These are phyloP conservation scores for Tetramorium alpestre DNA, from an alignment of 1,140 invertebrate species.

Conservation along the genomic window DNA sequence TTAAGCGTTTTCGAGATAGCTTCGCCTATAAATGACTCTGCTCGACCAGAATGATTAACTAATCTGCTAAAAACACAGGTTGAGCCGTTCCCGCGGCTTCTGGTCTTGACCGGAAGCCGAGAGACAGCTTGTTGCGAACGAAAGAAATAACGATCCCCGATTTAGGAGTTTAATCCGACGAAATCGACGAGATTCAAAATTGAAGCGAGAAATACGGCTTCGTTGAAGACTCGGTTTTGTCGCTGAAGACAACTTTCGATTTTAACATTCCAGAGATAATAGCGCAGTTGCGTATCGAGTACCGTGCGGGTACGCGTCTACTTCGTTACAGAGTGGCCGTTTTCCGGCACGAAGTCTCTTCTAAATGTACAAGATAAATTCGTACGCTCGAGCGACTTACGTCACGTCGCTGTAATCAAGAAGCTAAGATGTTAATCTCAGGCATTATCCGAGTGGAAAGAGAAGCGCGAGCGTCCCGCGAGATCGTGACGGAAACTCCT, in stretches of 20 bases:
- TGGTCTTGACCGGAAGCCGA: background rate
- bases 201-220: background rate
- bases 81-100: background rate
- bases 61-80: background rate
- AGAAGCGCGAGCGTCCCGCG: background rate
- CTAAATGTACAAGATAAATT: background rate
- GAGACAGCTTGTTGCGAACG: background rate
- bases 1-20: conserved; percentile 27
- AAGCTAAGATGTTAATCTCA: conserved; percentile 43
- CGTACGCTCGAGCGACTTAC: background rate
- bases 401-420: conserved; percentile 40
- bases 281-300: background rate
- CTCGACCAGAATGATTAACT: background rate
- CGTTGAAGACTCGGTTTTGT: background rate
- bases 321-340: background rate
- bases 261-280: background rate
- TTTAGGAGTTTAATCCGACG: background rate
- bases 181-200: background rate
- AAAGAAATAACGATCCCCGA: background rate
- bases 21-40: background rate
- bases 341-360: background rate
- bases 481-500: background rate
- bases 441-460: background rate
- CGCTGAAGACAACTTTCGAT: background rate
- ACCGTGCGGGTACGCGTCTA: background rate